Percentiles rank a stretch among this genome's conserved stretches.
Evolutionary conservation across 2,888 invertebrate genomes (phyloP).

Genomic region (Polymixis lichenea): DNA sequence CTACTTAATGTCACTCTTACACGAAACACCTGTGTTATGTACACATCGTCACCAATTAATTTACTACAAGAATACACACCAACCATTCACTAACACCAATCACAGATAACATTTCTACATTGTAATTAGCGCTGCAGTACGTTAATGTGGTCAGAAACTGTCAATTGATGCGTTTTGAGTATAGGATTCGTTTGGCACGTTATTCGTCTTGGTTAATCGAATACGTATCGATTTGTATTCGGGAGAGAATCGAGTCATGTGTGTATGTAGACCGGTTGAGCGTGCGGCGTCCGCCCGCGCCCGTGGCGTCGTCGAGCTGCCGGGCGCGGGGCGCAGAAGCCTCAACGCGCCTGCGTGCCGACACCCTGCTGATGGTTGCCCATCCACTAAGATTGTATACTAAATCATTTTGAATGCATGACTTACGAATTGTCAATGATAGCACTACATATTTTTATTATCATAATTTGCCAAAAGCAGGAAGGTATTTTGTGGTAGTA

Average conservation of each 20-base stretch:
- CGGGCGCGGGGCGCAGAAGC: conserved; percentile 80
- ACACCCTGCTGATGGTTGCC: conserved; percentile 73
- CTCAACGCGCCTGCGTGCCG: conserved; percentile 82
- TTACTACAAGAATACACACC: conserved; percentile 67
- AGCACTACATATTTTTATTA: not conserved
- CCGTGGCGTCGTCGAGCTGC: conserved; percentile 80
- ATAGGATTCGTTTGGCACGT: conserved; percentile 69
- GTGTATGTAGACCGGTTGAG: conserved; percentile 68
- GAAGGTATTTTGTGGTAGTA: no score
- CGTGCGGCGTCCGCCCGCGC: conserved; percentile 80
- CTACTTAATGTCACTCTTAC: conserved; percentile 59
- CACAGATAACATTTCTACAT: conserved; percentile 67
- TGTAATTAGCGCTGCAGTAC: conserved; percentile 61
- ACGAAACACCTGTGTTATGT: conserved; percentile 63
- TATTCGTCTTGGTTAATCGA: conserved; percentile 76
- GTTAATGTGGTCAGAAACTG: conserved; percentile 34
- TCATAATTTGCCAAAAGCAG: not conserved
- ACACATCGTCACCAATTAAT: conserved; percentile 69
- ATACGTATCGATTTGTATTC: conserved; percentile 83
- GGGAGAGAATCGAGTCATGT: conserved; percentile 67
- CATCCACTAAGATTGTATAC: conserved; percentile 74
- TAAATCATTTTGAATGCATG: conserved; percentile 44
- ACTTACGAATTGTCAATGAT: conserved; percentile 1
- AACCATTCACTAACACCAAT: conserved; percentile 78
- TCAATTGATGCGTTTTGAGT: conserved; percentile 68